A percentile compares a stretch with the other conserved stretches of the same genome.
Conservation (phyloP, 2,888 invertebrate genomes). For the Pseudococcus jackbeardsleyi region DNA sequence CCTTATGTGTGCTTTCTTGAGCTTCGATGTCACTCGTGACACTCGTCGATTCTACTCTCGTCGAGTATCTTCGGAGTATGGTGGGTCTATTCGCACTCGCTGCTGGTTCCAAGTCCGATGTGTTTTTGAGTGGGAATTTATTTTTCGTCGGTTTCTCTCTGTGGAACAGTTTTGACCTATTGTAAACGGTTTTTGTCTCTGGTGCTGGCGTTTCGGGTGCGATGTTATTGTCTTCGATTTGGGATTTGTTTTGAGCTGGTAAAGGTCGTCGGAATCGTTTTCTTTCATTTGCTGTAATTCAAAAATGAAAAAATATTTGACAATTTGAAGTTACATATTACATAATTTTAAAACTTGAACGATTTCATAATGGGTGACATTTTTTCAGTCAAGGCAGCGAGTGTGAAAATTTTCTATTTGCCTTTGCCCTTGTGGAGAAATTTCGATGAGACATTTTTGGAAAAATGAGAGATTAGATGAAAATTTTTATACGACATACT, state of each 20-base stretch:
- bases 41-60: slow-evolving; percentile 34
- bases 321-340: not conserved
- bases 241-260: slow-evolving; percentile 31
- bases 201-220: not conserved
- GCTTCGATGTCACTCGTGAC: slow-evolving; percentile 26
- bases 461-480: too few species aligned
- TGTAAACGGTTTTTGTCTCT: slow-evolving; percentile 19
- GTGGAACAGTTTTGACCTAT: slow-evolving; percentile 50
- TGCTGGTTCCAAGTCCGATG: slow-evolving; percentile 34
- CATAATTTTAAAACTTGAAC: too few species aligned
- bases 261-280: slow-evolving; percentile 57
- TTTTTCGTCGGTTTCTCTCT: slow-evolving; percentile 51
- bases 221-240: slow-evolving; percentile 47
- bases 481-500: too few species aligned
- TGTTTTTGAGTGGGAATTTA: not conserved
- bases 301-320: not conserved
- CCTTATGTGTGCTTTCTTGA: slow-evolving; percentile 47
- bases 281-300: slow-evolving; percentile 50
- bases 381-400: too few species aligned
- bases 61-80: slow-evolving; percentile 16
- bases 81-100: slow-evolving; percentile 58
- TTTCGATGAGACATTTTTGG: too few species aligned
- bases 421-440: too few species aligned
- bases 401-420: too few species aligned
- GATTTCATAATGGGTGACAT: too few species aligned